Conservation (phyloP, 2,888 invertebrate genomes). For the Calliopum simillimum region DNA sequence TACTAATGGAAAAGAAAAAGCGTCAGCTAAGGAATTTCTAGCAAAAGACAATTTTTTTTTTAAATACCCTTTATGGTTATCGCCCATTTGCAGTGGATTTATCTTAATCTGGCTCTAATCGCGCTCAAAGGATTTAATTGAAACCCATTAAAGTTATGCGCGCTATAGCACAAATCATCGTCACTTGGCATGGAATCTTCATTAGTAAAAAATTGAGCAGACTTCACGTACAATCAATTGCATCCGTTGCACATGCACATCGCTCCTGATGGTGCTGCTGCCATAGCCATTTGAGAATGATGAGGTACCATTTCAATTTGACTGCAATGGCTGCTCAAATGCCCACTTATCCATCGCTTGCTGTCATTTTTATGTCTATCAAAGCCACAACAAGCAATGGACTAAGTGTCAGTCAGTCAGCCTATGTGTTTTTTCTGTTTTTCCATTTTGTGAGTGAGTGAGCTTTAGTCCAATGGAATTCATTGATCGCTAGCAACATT, state of each 20-base stretch:
- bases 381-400: neutral
- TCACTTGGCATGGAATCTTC: conserved; percentile 5
- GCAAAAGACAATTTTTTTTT: too few relatives aligned
- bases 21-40: too few relatives aligned
- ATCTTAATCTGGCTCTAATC: conserved; percentile 19
- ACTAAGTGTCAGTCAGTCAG: neutral
- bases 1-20: too few relatives aligned
- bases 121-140: conserved; percentile 20
- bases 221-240: conserved; percentile 18
- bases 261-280: neutral
- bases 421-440: neutral
- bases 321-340: conserved; percentile 20
- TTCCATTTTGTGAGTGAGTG: too few relatives aligned
- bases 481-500: too few relatives aligned
- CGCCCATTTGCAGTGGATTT: too few relatives aligned
- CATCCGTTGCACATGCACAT: neutral
- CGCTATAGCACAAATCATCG: conserved; percentile 4
- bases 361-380: conserved; percentile 35
- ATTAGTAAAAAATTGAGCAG: conserved; percentile 8
- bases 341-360: conserved; percentile 28
- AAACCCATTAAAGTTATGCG: neutral
- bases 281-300: too few relatives aligned
- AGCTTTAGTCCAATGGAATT: too few relatives aligned
- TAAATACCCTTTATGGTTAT: too few relatives aligned
- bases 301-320: conserved; percentile 24